Evolutionary conservation across 2,888 invertebrate species (phyloP), one percentile per base, ranked within the genome.

Genomic region (Drosophila nr. perissopoda): DNA sequence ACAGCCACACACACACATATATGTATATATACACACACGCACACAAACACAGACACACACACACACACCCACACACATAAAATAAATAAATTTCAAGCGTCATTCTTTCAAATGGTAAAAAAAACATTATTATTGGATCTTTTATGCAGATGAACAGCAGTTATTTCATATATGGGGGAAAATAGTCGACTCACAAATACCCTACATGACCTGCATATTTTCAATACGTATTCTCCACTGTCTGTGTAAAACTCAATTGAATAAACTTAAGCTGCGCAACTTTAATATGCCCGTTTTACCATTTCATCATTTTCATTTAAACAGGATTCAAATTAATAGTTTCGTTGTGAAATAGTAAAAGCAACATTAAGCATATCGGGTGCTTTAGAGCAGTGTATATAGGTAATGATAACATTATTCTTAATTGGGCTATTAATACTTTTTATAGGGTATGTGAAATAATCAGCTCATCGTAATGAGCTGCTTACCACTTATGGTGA

Each of bases 21-120:
- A n/a, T 11, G 7, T 1, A n/a, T 7, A 31, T 6, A n/a, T 16
- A 11, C 11, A 60, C 38, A 52, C 59, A 59, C 42, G 38, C 38
- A 60, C 57, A 68, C 42, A 53, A 16, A 13, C 33, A 33, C 31
- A 36, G 31, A 34, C 48, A 29, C 38, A 21, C 18, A 10, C 27
- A 51, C 46, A 10, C 25, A 13, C 7, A n/a, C 34, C 48, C 18
- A 4, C 48, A 10, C 21, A n/a, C 36, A 68, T 68, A 48, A 63
- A 68, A 74, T 60, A 78, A 68, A 78, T 74, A 70, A 71, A 78
- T 79, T 75, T 53, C 68, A 51, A 57, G 64, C 70, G 62, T 52
- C 67, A 78, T 74, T 70, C 70, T 64, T 68, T 74, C 59, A 71
- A 78, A 71, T 75, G 49, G 49, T 36, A 59, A 51, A 54, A 54